These are phyloP conservation scores for Megaceryle maxima DNA, from an alignment of 2,113 vertebrate species.

Conservation along the genomic window DNA sequence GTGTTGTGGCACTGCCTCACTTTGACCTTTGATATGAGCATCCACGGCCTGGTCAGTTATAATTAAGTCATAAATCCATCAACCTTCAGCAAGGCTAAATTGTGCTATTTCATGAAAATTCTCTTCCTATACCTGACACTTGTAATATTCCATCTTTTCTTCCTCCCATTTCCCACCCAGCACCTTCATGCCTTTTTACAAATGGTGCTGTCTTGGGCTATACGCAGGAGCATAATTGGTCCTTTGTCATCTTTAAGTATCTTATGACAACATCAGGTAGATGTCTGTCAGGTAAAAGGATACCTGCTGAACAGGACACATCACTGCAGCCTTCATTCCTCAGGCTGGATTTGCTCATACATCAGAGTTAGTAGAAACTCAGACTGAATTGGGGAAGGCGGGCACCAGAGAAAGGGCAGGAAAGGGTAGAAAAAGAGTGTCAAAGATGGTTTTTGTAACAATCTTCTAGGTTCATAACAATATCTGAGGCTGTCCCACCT, in stretches of 20 bases:
- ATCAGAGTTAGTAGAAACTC: neutral
- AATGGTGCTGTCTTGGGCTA: neutral
- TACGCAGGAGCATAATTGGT: neutral
- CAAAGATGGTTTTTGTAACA: neutral
- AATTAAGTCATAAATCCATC: neutral
- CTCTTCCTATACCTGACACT: neutral
- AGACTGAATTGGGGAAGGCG: too few relatives aligned
- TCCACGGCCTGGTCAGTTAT: neutral
- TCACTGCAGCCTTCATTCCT: neutral
- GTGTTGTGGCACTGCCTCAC: rapidly evolving
- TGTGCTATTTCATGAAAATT: neutral
- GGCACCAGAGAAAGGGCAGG: neutral
- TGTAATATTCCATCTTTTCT: neutral
- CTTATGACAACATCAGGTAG: neutral
- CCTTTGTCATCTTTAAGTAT: neutral
- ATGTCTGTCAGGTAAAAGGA: neutral
- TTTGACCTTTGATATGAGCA: neutral
- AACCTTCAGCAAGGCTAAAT: neutral
- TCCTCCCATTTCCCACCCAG: neutral
- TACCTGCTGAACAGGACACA: neutral
- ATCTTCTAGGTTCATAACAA: neutral
- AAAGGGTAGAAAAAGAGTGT: neutral
- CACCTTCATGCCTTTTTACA: neutral
- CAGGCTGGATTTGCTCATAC: neutral
- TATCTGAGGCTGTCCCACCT: neutral